phyloP scores from a whole-genome alignment of 1,140 invertebrate genomes.

The Lasioglossum albipes region DNA sequence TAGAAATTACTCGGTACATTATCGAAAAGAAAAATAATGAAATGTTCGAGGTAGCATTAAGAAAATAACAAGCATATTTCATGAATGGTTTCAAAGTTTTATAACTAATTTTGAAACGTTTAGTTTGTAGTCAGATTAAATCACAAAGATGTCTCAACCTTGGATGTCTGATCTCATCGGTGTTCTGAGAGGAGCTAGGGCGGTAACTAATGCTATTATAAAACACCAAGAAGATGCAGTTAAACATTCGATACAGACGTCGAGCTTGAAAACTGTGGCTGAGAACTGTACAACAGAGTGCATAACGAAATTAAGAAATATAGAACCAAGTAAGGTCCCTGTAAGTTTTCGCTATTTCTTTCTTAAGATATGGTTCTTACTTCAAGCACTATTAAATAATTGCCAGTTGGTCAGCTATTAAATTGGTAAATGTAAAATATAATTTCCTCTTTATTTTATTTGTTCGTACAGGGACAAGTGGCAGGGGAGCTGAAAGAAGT shows the following conservation, averaged over 20 bases:
- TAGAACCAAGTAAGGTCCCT: slow-evolving; percentile 77
- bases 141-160: slow-evolving; percentile 69
- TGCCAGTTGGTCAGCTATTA: slow-evolving; percentile 6
- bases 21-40: not conserved
- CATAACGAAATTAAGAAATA: slow-evolving; percentile 64
- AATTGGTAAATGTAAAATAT: not conserved
- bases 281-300: slow-evolving; percentile 63
- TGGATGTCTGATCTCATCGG: slow-evolving; percentile 72
- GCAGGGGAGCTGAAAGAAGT: slow-evolving; percentile 67
- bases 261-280: slow-evolving; percentile 67
- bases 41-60: not conserved
- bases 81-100: not conserved
- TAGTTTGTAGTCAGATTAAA: not conserved
- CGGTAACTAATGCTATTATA: slow-evolving; percentile 68
- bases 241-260: slow-evolving; percentile 67
- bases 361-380: not conserved
- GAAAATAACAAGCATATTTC: not conserved
- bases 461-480: slow-evolving; percentile 62
- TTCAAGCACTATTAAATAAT: not conserved
- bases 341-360: slow-evolving; percentile 71
- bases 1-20: not conserved
- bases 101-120: not conserved
- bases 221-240: slow-evolving; percentile 70
- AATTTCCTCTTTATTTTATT: slow-evolving; percentile 47
- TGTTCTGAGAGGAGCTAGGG: slow-evolving; percentile 70